These are phyloP conservation scores for Cladopsammia gracilis DNA, from an alignment of 64 coral and sea anemone species.

Conservation along the genomic window DNA sequence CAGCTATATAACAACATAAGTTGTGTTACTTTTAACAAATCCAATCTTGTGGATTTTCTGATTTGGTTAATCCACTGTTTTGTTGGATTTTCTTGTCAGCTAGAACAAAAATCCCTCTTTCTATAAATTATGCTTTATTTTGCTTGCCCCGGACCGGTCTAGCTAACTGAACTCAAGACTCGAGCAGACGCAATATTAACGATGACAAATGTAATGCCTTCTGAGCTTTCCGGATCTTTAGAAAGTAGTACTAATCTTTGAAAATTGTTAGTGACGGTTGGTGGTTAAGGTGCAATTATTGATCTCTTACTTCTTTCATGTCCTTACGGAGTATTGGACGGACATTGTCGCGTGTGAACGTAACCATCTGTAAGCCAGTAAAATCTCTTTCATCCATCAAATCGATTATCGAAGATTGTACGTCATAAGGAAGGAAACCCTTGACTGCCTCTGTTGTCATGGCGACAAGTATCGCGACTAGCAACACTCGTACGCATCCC, in stretches of 20 bases:
- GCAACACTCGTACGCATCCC: background rate
- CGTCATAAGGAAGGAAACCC: background rate
- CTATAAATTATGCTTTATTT: too few relatives aligned
- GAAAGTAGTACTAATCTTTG: background rate
- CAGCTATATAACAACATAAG: too few relatives aligned
- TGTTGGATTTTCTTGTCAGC: too few relatives aligned
- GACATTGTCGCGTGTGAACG: background rate
- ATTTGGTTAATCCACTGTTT: too few relatives aligned
- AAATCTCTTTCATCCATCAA: slow-evolving; percentile 8
- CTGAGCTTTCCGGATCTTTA: too few relatives aligned
- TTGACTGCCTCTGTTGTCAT: background rate
- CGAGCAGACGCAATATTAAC: too few relatives aligned
- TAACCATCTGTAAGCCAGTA: background rate
- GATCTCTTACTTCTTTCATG: slow-evolving; percentile 3
- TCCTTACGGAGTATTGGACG: slow-evolving; percentile 9
- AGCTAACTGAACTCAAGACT: too few relatives aligned
- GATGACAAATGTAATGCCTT: too few relatives aligned
- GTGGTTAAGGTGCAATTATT: background rate
- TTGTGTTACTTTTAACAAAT: too few relatives aligned
- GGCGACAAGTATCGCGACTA: background rate
- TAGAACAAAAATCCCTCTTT: too few relatives aligned
- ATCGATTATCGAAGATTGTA: background rate
- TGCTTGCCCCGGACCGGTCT: too few relatives aligned
- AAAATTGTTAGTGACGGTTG: background rate
- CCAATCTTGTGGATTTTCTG: too few relatives aligned